Evolutionary conservation across 2,888 invertebrate genomes (phyloP), one percentile per base, ranked within the genome.

Genomic region (Schizaphis graminum): DNA sequence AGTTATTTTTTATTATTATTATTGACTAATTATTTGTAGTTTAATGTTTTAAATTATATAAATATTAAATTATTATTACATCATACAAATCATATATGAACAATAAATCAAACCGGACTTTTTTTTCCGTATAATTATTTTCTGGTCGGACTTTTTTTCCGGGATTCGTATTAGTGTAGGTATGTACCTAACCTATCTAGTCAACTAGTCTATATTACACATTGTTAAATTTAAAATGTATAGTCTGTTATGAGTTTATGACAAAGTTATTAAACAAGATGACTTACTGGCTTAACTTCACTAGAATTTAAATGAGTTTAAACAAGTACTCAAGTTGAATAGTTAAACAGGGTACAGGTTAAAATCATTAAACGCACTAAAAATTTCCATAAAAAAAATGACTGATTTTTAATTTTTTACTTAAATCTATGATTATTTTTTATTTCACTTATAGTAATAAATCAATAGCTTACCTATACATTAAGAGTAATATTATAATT

Each of bases 291-390:
- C 35, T 89, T n/a, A 41, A 89, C 41, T 44, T 57, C 3, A n/a
- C 89, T 89, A 44, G 61, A n/a, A 89, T 89, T 89, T 89, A 61
- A 89, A 89, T 61, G 5, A n/a, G 90, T 61, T 67, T 47, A 47
- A 67, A 47, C 16, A 21, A n/a, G n/a, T 61, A 8, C 90, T n/a
- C 13, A 67, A 28, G 61, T 67, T 67, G 61, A 90, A 90, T 90
- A 21, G 35, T 77, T 77, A 77, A 77, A 77, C 21, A 35, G 35
- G 35, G 35, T 21, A 77, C 7, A 77, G 16, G 7, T 21, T 16
- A 67, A 28, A n/a, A 4, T 16, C n/a, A n/a, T 5, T 61, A 13
- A 28, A 61, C 11, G 13, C 4, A 13, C 13, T 10, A 61, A 86
- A 61, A 86, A 26, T 47, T 41, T 86, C 10, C 8, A 11, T 44